Evolutionary conservation across 2,888 invertebrate species (phyloP).

Genomic region (Alviniconcha strummeri): DNA sequence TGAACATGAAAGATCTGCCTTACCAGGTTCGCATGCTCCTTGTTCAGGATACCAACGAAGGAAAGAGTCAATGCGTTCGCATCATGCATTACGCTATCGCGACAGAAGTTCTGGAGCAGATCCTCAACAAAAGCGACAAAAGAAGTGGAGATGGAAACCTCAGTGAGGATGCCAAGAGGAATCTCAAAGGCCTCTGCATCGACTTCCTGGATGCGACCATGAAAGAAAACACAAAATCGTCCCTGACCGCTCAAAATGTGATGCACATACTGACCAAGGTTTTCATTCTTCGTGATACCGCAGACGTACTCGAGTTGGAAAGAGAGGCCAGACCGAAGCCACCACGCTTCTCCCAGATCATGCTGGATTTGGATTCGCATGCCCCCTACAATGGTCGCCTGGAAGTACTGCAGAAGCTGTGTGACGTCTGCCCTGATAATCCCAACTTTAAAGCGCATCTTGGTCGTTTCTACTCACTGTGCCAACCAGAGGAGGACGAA

Average conservation of each 20-base stretch:
- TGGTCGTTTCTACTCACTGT: conserved; percentile 48
- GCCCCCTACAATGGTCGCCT: conserved; percentile 48
- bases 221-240: conserved; percentile 37
- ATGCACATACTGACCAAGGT: conserved; percentile 40
- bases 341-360: conserved; percentile 44
- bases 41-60: conserved; percentile 22
- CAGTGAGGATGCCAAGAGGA: conserved; percentile 38
- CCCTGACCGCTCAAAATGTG: conserved; percentile 35
- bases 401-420: conserved; percentile 43
- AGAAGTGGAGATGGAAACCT: conserved; percentile 31
- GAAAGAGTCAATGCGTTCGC: conserved; percentile 38
- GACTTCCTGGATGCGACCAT: conserved; percentile 44
- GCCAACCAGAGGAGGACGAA: conserved; percentile 46
- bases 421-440: conserved; percentile 47
- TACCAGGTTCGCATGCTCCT: no score
- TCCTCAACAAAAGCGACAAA: neutral
- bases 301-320: conserved; percentile 42
- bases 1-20: no score
- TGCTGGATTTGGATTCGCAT: conserved; percentile 46
- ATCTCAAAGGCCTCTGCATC: conserved; percentile 39
- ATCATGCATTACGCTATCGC: conserved; percentile 49
- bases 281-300: conserved; percentile 49
- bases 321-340: conserved; percentile 36
- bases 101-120: conserved; percentile 45
- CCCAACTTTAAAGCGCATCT: conserved; percentile 50